A percentile compares a stretch with the other conserved stretches of the same genome.
These are phyloP conservation scores for Mesaphorura yosii DNA, from an alignment of 1,140 invertebrate genomes.

Conservation along the genomic window DNA sequence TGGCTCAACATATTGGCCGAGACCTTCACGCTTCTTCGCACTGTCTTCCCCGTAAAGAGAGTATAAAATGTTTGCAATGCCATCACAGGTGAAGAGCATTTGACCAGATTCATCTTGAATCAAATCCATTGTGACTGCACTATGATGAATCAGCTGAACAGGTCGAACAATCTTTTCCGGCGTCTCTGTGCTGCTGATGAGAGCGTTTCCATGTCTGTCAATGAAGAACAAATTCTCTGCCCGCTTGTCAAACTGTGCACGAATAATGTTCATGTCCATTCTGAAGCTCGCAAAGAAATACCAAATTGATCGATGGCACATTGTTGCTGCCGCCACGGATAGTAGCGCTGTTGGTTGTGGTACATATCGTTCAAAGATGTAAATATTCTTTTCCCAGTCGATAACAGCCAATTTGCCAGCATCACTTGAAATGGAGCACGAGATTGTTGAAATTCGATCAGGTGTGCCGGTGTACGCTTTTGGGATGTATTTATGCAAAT, in stretches of 20 bases:
- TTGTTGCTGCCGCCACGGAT: too few species aligned
- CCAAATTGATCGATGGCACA: too few species aligned
- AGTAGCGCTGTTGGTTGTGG: too few species aligned
- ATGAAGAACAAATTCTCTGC: background rate
- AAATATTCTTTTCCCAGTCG: too few species aligned
- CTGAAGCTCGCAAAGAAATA: background rate
- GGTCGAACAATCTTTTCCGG: background rate
- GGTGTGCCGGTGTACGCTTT: too few species aligned
- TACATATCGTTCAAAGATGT: too few species aligned
- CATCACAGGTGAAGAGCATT: background rate
- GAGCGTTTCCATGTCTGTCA: background rate
- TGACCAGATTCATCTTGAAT: background rate
- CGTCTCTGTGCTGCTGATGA: background rate
- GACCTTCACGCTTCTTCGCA: background rate
- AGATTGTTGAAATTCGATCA: too few species aligned
- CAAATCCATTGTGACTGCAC: background rate
- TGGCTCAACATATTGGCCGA: too few species aligned
- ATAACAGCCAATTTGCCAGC: too few species aligned
- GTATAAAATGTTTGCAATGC: background rate
- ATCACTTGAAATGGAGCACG: too few species aligned
- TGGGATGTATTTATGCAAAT: too few species aligned
- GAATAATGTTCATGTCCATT: background rate
- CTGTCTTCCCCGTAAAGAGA: background rate
- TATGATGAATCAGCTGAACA: background rate
- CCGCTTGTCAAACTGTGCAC: background rate